A percentile compares a stretch with the other conserved stretches of the same genome.
Evolutionary conservation across 2,888 invertebrate species (phyloP).

Genomic region (Lymantria monacha): DNA sequence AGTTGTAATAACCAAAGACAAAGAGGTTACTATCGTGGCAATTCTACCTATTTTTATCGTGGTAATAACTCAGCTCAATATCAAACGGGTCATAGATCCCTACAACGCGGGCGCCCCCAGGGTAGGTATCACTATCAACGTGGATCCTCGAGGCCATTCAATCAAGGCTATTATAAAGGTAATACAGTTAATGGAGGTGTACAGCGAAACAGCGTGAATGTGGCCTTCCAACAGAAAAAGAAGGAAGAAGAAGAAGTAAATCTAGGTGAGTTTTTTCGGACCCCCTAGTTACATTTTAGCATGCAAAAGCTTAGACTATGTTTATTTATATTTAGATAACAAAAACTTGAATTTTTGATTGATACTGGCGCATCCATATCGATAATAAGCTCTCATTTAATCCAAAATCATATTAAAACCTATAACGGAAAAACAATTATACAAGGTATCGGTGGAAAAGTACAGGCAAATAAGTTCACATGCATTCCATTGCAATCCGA

Average conservation of each 20-base stretch:
- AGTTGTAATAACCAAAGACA: not conserved
- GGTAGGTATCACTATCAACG: not conserved
- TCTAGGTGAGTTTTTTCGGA: not conserved
- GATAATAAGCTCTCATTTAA: not conserved
- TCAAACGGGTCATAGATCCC: too few relatives aligned
- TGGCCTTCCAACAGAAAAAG: not conserved
- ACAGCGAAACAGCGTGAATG: not conserved
- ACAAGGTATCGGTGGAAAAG: not conserved
- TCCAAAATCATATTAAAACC: not conserved
- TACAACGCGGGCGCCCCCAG: too few relatives aligned
- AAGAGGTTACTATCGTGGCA: too few relatives aligned
- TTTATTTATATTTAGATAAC: not conserved
- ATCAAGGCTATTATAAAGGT: not conserved
- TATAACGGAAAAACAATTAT: not conserved
- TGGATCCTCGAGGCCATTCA: not conserved
- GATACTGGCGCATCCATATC: not conserved
- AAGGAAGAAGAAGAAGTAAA: not conserved
- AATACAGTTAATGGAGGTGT: not conserved
- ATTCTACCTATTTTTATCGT: too few relatives aligned
- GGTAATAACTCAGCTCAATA: too few relatives aligned
- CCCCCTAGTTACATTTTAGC: not conserved
- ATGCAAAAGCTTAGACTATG: not conserved
- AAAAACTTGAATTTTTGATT: not conserved
- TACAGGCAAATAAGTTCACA: not conserved
- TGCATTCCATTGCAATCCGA: too few relatives aligned